Evolutionary conservation across 2,113 vertebrate genomes (phyloP).

Genomic region (Gasterosteus aculeatus): DNA sequence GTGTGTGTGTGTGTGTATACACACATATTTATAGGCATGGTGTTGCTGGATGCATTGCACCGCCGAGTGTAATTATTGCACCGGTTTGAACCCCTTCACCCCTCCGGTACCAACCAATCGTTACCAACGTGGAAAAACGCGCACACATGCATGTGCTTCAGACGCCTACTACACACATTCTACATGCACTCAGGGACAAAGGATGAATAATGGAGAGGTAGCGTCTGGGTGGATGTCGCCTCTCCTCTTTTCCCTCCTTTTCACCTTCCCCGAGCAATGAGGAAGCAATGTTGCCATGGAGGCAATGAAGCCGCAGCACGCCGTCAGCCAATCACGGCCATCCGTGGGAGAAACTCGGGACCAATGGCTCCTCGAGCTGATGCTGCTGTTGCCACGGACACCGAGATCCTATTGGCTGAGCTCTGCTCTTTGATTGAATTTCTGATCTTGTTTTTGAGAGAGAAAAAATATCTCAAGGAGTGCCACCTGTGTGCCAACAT

Average conservation of each 20-base stretch:
- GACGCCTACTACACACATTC: conserved; percentile 57
- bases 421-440: conserved; percentile 76
- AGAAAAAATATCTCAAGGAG: conserved; percentile 66
- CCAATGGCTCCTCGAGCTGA: conserved; percentile 63
- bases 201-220: conserved; percentile 80
- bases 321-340: conserved; percentile 62
- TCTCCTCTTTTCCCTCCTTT: conserved; percentile 68
- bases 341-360: conserved; percentile 45
- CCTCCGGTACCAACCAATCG: conserved; percentile 60
- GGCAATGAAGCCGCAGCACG: conserved; percentile 72
- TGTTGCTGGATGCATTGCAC: conserved; percentile 72
- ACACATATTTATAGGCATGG: conserved; percentile 58
- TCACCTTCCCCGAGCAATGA: conserved; percentile 78
- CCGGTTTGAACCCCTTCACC: conserved; percentile 63
- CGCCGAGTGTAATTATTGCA: conserved; percentile 72
- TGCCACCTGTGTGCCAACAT: conserved; percentile 73
- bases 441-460: conserved; percentile 73
- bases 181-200: conserved; percentile 70
- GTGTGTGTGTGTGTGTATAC: no score
- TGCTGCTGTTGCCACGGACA: conserved; percentile 72
- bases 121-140: conserved; percentile 40
- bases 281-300: conserved; percentile 81
- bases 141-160: conserved; percentile 49
- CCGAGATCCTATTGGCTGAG: conserved; percentile 68
- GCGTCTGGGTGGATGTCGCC: conserved; percentile 75